phyloP scores from a whole-genome alignment of 2,113 vertebrate genomes.

The Lutjanus erythropterus region DNA sequence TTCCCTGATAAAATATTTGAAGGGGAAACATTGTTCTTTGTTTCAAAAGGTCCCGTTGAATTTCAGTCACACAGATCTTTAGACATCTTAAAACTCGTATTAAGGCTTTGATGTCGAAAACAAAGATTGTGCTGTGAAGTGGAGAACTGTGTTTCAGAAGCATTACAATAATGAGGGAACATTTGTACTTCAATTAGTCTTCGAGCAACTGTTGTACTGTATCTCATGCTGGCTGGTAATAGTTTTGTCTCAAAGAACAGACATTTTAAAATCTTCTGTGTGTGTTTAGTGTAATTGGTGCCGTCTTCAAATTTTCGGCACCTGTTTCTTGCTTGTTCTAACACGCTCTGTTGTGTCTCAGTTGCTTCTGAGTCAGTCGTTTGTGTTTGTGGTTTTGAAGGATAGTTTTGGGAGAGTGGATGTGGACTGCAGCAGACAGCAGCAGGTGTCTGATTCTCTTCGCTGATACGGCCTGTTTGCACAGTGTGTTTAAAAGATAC shows the following conservation, averaged over 20 bases:
- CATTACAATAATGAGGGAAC: slow-evolving; percentile 2
- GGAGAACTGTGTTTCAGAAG: slow-evolving; percentile 22
- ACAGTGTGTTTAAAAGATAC: slow-evolving; percentile 54
- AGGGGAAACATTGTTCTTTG: slow-evolving; percentile 1
- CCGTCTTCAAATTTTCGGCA: slow-evolving; percentile 34
- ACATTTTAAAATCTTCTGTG: slow-evolving; percentile 6
- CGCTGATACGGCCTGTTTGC: slow-evolving; percentile 65
- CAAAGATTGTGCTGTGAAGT: slow-evolving; percentile 40
- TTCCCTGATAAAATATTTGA: not conserved
- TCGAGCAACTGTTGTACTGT: slow-evolving; percentile 21
- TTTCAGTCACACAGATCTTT: slow-evolving; percentile 6
- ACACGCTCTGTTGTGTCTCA: slow-evolving; percentile 54
- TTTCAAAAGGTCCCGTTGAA: not conserved
- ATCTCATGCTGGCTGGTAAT: slow-evolving; percentile 19
- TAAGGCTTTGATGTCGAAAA: slow-evolving; percentile 48
- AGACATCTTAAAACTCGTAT: slow-evolving; percentile 17
- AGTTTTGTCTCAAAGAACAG: slow-evolving; percentile 48
- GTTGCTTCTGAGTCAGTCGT: slow-evolving; percentile 12
- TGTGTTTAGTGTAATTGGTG: slow-evolving; percentile 54
- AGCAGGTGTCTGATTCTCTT: slow-evolving; percentile 77
- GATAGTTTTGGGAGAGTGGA: slow-evolving; percentile 54
- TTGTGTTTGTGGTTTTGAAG: slow-evolving; percentile 57
- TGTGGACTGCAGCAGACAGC: slow-evolving; percentile 51
- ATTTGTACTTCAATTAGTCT: slow-evolving; percentile 28
- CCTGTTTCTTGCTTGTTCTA: slow-evolving; percentile 60